A percentile compares a stretch with the other conserved stretches of the same genome.
Conservation (phyloP, 2,888 invertebrate genomes). For the Drosophila incognita region DNA sequence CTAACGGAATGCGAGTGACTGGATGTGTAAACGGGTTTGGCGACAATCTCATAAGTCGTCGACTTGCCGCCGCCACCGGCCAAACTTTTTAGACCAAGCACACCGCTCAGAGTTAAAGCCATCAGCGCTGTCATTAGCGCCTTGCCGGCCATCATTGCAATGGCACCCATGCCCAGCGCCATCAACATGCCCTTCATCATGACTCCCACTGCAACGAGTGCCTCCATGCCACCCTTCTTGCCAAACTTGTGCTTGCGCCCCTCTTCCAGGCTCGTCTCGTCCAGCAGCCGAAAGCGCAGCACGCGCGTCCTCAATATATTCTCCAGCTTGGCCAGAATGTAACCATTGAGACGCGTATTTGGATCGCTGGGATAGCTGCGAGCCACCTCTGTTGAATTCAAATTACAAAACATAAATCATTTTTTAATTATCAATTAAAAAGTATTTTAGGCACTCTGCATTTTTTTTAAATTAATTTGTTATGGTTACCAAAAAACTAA, state of each 20-base stretch:
- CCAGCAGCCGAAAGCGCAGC: constrained; percentile 89
- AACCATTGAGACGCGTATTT: constrained; percentile 91
- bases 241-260: constrained; percentile 87
- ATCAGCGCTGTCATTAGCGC: constrained; percentile 93
- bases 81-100: constrained; percentile 91
- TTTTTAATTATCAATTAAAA: neutral
- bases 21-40: constrained; percentile 91
- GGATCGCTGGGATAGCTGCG: constrained; percentile 91
- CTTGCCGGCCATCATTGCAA: constrained; percentile 92
- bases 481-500: neutral
- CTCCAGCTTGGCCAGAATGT: constrained; percentile 89
- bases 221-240: constrained; percentile 86
- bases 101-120: constrained; percentile 91
- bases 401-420: neutral
- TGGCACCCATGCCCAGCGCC: constrained; percentile 90
- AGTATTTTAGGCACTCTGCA: neutral
- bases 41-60: constrained; percentile 93
- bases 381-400: constrained; percentile 87
- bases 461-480: neutral
- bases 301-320: constrained; percentile 91
- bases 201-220: constrained; percentile 87
- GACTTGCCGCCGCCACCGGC: constrained; percentile 89
- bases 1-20: constrained; percentile 87
- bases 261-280: constrained; percentile 87
- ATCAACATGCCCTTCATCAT: constrained; percentile 91